Evolutionary conservation across 2,888 invertebrate genomes (phyloP), one percentile per base, ranked within the genome.

Genomic region (Pachliopta kotzebuea): DNA sequence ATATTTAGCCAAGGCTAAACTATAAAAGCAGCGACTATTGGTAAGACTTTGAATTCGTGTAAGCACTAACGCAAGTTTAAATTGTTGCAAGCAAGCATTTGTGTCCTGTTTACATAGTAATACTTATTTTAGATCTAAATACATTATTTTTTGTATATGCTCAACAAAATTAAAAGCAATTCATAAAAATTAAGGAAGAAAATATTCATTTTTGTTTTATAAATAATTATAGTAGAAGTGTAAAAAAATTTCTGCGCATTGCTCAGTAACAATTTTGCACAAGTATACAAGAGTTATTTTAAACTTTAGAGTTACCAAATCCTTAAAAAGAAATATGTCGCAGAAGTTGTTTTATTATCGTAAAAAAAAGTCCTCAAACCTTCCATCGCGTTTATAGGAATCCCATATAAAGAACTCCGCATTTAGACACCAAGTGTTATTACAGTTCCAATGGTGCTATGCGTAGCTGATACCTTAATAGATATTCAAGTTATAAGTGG

Each of bases 401-500:
- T 55, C 17, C 14, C 42, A 29, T 62, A 63, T 53, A 62, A 61
- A 55, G 53, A 57, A 20, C 42, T 57, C 56, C 56, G 52, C 50
- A 52, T 29, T 37, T 62, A 45, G 45, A 61, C 21, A 59, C 49
- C n/a, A 56, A n/a, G 42, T 42, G 66, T 70, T 66, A 66, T 62
- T 62, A 67, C 69, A 20, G 67, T 67, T 63, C 68, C 66, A 67
- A 62, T 59, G 58, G 64, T 65, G 68, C 70, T 67, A 69, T 73
- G 66, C 66, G 66, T 67, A 64, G 54, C 62, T 68, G 66, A 67
- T 69, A 67, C 63, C 55, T 57, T 65, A 73, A 70, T 71, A 71
- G 71, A 72, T 67, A 68, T 67, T 64, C 65, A 64, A 60, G 56
- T 72, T 74, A 72, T 73, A 71, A 73, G 74, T 79, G 79, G 78